Percentiles rank a stretch among this genome's conserved stretches.
Evolutionary conservation across 2,797 vertebrate genomes (phyloP).

Genomic region (Monodelphis domestica): DNA sequence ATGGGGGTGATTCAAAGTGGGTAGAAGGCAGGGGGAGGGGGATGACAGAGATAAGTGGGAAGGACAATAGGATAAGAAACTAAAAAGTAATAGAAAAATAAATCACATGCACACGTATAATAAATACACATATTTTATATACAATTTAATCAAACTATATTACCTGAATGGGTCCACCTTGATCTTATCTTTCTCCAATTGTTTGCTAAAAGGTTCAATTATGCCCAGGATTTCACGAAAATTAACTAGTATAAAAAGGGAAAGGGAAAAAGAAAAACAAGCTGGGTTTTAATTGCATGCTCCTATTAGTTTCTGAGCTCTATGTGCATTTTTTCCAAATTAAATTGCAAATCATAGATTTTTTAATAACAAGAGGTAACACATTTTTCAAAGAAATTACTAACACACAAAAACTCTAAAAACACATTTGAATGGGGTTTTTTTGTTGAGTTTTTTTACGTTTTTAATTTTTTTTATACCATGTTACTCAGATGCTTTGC

Average conservation of each 20-base stretch:
- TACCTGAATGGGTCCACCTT: conserved; percentile 63
- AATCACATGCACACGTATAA: neutral
- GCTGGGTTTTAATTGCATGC: conserved; percentile 43
- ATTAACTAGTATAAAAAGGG: conserved; percentile 69
- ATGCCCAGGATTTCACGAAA: conserved; percentile 65
- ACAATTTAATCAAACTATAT: conserved; percentile 30
- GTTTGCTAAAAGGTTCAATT: conserved; percentile 69
- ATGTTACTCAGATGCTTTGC: conserved; percentile 60
- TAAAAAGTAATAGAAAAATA: conserved; percentile 24
- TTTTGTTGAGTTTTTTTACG: neutral
- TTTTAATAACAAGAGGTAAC: conserved; percentile 66
- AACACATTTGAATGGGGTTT: conserved; percentile 44
- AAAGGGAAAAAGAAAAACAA: conserved; percentile 53
- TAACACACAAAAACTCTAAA: conserved; percentile 66
- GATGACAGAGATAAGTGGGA: conserved; percentile 30
- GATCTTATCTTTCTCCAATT: conserved; percentile 70
- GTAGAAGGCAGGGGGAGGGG: neutral
- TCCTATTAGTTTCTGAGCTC: conserved; percentile 48
- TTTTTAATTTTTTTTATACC: conserved; percentile 50
- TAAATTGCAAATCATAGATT: conserved; percentile 69
- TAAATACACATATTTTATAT: neutral
- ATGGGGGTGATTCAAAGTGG: conserved; percentile 44
- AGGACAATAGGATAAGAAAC: conserved; percentile 35
- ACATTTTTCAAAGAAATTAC: conserved; percentile 71
- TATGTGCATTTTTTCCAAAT: conserved; percentile 64